Evolutionary conservation across 1,140 invertebrate genomes (phyloP).

Genomic region (Vanessa tameamea): DNA sequence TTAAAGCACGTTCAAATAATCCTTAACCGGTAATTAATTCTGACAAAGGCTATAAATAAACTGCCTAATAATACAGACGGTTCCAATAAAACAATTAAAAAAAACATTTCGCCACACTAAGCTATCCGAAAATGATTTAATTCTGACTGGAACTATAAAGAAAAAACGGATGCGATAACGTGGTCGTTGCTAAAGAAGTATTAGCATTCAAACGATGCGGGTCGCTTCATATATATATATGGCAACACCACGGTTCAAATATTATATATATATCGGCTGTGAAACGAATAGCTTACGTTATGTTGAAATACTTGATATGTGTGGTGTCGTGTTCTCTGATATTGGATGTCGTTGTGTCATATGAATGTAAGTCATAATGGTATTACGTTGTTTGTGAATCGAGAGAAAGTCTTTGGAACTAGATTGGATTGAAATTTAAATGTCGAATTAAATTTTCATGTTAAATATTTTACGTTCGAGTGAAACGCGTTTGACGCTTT

Average conservation of each 20-base stretch:
- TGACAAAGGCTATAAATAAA: too few relatives aligned
- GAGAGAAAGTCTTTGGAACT: too few relatives aligned
- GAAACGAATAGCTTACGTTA: background rate
- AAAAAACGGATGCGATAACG: slow-evolving; percentile 30
- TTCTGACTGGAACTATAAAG: slow-evolving; percentile 23
- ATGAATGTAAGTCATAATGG: slow-evolving; percentile 6
- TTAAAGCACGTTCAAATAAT: too few relatives aligned
- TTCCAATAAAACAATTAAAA: background rate
- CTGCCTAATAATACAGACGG: too few relatives aligned
- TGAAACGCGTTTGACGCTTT: too few relatives aligned
- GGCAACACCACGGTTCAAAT: background rate
- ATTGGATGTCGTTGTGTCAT: slow-evolving; percentile 1
- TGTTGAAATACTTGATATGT: slow-evolving; percentile 17
- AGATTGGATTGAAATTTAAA: too few relatives aligned
- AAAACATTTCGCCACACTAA: background rate
- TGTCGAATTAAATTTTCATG: too few relatives aligned
- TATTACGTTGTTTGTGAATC: too few relatives aligned
- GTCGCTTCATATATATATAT: slow-evolving; percentile 32
- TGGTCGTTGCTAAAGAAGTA: slow-evolving; percentile 2
- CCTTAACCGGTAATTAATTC: too few relatives aligned
- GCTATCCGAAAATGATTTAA: background rate
- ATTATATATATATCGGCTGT: background rate
- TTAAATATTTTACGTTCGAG: too few relatives aligned
- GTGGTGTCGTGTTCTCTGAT: slow-evolving; percentile 1
- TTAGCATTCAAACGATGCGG: slow-evolving; percentile 40